A percentile compares a stretch with the other conserved stretches of the same genome.
Evolutionary conservation across 1,140 invertebrate species (phyloP).

Genomic region (Nilaparvata lugens): DNA sequence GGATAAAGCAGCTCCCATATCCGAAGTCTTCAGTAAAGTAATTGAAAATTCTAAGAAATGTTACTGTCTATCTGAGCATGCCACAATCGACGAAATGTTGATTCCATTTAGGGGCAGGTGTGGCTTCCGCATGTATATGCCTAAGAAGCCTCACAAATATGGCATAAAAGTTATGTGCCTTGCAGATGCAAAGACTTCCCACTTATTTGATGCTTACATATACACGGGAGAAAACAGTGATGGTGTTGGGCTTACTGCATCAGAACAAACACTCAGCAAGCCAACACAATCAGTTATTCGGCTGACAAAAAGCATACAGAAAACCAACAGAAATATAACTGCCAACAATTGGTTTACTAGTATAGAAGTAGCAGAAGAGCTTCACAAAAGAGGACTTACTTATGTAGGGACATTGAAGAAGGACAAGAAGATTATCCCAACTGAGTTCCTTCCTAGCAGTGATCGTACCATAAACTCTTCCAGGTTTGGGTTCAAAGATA

Average conservation of each 20-base stretch:
- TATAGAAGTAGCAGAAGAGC: slow-evolving; percentile 27
- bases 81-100: too few relatives aligned
- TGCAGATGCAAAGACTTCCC: slow-evolving; percentile 8
- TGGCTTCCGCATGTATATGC: too few relatives aligned
- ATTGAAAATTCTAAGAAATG: too few relatives aligned
- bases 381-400: slow-evolving; percentile 23
- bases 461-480: slow-evolving; percentile 1
- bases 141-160: too few relatives aligned
- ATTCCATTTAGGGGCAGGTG: too few relatives aligned
- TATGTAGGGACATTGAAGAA: slow-evolving; percentile 19
- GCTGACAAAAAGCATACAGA: slow-evolving; percentile 27
- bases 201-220: slow-evolving; percentile 16
- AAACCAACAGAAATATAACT: slow-evolving; percentile 28
- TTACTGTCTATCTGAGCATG: too few relatives aligned
- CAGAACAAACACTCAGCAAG: slow-evolving; percentile 23
- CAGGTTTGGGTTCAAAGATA: slow-evolving; percentile 23
- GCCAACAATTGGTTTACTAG: slow-evolving; percentile 34
- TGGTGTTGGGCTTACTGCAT: slow-evolving; percentile 1
- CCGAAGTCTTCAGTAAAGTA: not conserved
- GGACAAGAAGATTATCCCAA: slow-evolving; percentile 36
- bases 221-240: too few relatives aligned
- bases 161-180: too few relatives aligned
- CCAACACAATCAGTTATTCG: slow-evolving; percentile 27
- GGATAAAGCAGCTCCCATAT: too few relatives aligned
- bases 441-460: slow-evolving; percentile 19